Evolutionary conservation across 2,888 invertebrate species (phyloP).

Genomic region (Shargacucullia verbasci): DNA sequence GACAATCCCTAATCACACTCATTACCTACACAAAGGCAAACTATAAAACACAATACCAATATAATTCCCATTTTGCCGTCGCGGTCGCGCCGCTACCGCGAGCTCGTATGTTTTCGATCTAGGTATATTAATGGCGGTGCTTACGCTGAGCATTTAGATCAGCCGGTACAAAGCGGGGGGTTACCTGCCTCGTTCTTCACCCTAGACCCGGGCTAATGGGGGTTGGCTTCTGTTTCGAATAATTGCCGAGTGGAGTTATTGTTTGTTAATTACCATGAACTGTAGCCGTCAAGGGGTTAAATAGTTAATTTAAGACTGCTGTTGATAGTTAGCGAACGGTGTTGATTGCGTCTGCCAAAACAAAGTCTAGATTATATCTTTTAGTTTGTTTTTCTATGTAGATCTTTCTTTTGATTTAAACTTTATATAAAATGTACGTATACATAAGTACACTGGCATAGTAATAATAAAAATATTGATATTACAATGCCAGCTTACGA

Average conservation of each 20-base stretch:
- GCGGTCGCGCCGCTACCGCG: slow-evolving; percentile 6
- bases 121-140: slow-evolving; percentile 42
- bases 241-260: slow-evolving; percentile 41
- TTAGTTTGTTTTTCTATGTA: no score
- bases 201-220: slow-evolving; percentile 14
- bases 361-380: no score
- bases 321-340: background rate
- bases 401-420: background rate
- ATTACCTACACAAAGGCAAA: slow-evolving; percentile 4
- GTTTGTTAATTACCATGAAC: slow-evolving; percentile 29
- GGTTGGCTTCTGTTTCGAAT: slow-evolving; percentile 21
- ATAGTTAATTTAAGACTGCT: slow-evolving; percentile 3
- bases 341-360: no score
- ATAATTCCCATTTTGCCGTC: background rate
- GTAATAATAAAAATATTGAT: no score
- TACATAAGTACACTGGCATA: no score
- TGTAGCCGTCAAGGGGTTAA: slow-evolving; percentile 4
- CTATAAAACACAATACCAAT: slow-evolving; percentile 3
- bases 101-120: slow-evolving; percentile 37
- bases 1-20: background rate
- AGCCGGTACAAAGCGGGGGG: slow-evolving; percentile 23
- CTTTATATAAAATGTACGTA: no score
- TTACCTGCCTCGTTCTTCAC: slow-evolving; percentile 37
- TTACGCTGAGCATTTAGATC: slow-evolving; percentile 30
- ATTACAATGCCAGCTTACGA: slow-evolving; percentile 10